Evolutionary conservation across 1,140 invertebrate species (phyloP).

Genomic region (Drosophila repletoides): DNA sequence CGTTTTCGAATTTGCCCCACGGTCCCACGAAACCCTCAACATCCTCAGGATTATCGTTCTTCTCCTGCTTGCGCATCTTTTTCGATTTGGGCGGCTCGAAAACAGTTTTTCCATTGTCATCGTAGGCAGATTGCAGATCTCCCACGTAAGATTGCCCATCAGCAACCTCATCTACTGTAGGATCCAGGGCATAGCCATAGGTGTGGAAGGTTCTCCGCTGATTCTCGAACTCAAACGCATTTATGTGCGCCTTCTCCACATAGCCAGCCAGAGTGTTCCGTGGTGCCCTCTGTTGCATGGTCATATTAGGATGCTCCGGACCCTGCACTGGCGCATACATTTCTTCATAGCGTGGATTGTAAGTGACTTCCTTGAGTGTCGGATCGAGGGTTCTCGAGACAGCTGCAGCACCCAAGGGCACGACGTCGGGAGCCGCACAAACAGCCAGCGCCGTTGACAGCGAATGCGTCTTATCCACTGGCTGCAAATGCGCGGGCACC

Average conservation of each 20-base stretch:
- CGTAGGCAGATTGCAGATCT: slow-evolving; percentile 85
- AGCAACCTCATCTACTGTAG: slow-evolving; percentile 89
- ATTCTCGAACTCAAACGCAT: slow-evolving; percentile 99
- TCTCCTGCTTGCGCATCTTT: slow-evolving; percentile 94
- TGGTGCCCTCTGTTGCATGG: slow-evolving; percentile 91
- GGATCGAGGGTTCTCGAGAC: slow-evolving; percentile 87
- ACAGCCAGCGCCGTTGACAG: slow-evolving; percentile 85
- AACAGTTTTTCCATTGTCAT: slow-evolving; percentile 90
- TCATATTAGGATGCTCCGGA: slow-evolving; percentile 95
- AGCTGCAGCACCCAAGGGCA: slow-evolving; percentile 86
- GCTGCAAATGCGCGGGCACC: slow-evolving; percentile 83
- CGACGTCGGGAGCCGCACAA: slow-evolving; percentile 90
- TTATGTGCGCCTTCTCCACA: slow-evolving; percentile 97
- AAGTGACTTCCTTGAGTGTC: slow-evolving; percentile 90
- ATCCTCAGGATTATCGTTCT: slow-evolving; percentile 95
- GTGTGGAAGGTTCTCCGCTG: slow-evolving; percentile 97
- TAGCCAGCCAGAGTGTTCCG: slow-evolving; percentile 97
- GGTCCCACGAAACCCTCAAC: slow-evolving; percentile 98
- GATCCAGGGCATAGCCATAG: slow-evolving; percentile 98
- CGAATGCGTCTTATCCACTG: slow-evolving; percentile 79
- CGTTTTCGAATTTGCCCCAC: slow-evolving; percentile 97
- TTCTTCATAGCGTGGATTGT: slow-evolving; percentile 98
- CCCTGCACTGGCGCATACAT: slow-evolving; percentile 96
- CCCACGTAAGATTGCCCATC: slow-evolving; percentile 88
- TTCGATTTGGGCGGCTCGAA: slow-evolving; percentile 92